Base-by-base conservation (phyloP, 2,113 vertebrate species). In the Copsychus sechellarum region DNA sequence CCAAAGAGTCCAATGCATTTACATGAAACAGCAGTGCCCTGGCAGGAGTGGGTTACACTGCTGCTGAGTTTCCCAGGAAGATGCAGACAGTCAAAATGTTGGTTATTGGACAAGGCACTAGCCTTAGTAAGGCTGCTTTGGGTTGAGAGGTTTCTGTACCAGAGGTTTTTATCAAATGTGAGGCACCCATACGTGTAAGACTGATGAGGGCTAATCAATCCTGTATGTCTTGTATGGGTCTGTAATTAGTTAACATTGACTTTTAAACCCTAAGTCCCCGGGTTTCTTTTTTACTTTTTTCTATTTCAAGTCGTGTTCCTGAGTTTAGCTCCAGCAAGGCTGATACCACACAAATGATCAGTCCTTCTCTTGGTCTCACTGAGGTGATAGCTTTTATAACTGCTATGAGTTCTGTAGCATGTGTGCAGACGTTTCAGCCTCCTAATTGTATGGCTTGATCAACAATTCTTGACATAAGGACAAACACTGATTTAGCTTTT, bases 81-180 rank as follows among this genome's bases (percentile, higher is more conserved):
- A 29, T 3, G 0, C 42, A 62, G 14, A 5, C 5, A 43, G 22
- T 24, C 5, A 60, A 43, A 60, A 45, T 22, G 4, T 33, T 93
- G 13, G 9, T 42, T 74, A 11, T 18, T 38, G 34, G 12, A 33
- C 1, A 3, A 81, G 12, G 8, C 0, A 2, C 2, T 8, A 64
- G 26, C 28, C 24, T 12, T 48, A 7, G 3, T 47, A 36, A 71
- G 13, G 66, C n/a, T 74, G 42, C 34, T 67, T 62, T 64, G 47
- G 40, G 33, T n/a, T 66, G 34, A 74, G 51, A 36, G 5, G 6
- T 40, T 51, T 90, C 64, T 50, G 7, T 45, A 42, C 8, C 17
- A 56, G 33, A 36, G 24, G 13, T 11, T 65, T 43, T 83, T 40
- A 18, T 53, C 34, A 50, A 71, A 15, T 31, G 18, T 18, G 8